Base-by-base conservation (phyloP, 2,888 invertebrate genomes). In the Brenthis daphne region DNA sequence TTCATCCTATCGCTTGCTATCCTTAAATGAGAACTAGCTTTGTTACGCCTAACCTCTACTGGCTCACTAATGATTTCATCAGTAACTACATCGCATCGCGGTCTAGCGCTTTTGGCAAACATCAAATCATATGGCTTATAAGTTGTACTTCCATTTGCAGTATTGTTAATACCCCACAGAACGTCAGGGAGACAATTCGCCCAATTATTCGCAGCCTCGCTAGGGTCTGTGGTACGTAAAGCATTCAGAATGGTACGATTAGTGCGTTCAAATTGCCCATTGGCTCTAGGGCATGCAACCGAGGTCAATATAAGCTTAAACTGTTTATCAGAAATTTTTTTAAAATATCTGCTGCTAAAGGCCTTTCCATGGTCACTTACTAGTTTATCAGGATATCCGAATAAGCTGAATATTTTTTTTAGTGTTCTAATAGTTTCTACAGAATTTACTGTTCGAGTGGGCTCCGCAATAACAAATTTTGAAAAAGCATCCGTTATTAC, bases 111-210 rank as follows among this genome's bases (percentile, higher is more conserved):
- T 24, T 24, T 24, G 3, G 24, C 24, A 24, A 24, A 24, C 24
- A 74, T 74, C 3, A 73, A 51, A 14, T 73, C 67, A 56, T 68
- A 73, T 0, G 69, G 66, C 64, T 68, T 72, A 60, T 51, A 75
- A 1, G 51, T 50, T 14, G 75, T 75, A 43, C 64, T 74, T 0
- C 71, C 73, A 68, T 76, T 73, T 5, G 48, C 13, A 13, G 76
- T 75, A 53, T 77, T 76, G 64, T 79, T 79, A n/a, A 79, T 78
- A 12, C 77, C 77, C 77, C 74, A 78, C 5, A 77, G 12, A 5
- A 74, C 48, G 53, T 75, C 71, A 6, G 75, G 74, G 14, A 78
- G 61, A 57, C 65, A 56, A 2, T 76, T 74, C 1, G 70, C 57
- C 77, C 78, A 80, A 16, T 75, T 79, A 57, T 74, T 75, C 43